Conservation (phyloP, 1,140 invertebrate species). For the Eulimnadia texana region DNA sequence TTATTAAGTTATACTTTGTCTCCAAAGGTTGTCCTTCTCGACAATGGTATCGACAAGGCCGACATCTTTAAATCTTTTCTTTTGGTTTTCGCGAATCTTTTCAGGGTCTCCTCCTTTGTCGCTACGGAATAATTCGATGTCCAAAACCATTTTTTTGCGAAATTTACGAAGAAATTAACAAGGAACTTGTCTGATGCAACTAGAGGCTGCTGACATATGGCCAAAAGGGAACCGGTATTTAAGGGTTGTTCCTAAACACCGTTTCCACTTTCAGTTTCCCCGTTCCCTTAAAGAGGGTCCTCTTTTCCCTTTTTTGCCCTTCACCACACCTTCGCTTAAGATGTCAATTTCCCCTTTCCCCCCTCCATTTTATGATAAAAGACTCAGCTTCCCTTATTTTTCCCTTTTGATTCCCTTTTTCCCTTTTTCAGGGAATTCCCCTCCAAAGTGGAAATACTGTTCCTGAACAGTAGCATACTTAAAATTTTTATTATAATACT, state of each 20-base stretch:
- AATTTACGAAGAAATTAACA: neutral
- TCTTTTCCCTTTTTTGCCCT: too few species aligned
- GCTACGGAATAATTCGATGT: slow-evolving; percentile 86
- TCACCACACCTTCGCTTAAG: too few species aligned
- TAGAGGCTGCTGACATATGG: neutral
- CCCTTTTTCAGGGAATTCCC: too few species aligned
- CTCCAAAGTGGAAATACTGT: too few species aligned
- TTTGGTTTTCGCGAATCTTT: slow-evolving; percentile 81
- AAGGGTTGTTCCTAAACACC: neutral
- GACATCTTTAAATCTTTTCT: slow-evolving; percentile 85
- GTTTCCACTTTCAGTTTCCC: neutral
- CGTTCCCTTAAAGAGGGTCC: too few species aligned
- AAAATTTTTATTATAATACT: too few species aligned
- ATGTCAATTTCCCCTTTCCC: too few species aligned
- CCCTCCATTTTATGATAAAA: too few species aligned
- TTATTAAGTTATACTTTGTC: slow-evolving; percentile 59
- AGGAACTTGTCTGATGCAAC: neutral
- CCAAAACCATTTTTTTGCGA: slow-evolving; percentile 79
- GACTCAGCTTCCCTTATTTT: too few species aligned
- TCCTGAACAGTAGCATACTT: too few species aligned
- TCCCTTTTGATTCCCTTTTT: too few species aligned
- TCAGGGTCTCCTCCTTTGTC: slow-evolving; percentile 91
- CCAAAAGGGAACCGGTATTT: neutral
- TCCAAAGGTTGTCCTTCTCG: slow-evolving; percentile 74
- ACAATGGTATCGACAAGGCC: slow-evolving; percentile 81